Percentiles rank a stretch among this genome's conserved stretches.
Conservation (phyloP, 2,797 vertebrate species). For the Rhinophrynus dorsalis region DNA sequence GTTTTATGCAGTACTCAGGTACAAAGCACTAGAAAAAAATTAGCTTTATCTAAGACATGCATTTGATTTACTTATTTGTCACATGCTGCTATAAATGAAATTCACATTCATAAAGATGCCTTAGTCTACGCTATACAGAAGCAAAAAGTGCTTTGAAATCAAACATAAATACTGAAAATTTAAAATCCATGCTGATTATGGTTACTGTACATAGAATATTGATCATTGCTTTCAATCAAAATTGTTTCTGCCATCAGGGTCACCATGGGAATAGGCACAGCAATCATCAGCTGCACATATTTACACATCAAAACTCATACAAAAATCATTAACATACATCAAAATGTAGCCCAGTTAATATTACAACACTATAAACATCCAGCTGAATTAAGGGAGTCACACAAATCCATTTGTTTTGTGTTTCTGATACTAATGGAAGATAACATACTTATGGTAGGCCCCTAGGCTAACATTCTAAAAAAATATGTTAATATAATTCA, state of each 20-base stretch:
- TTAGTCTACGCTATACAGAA: not conserved
- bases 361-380: slow-evolving; percentile 38
- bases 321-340: slow-evolving; percentile 41
- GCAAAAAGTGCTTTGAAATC: slow-evolving; percentile 31
- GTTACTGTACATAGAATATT: slow-evolving; percentile 31
- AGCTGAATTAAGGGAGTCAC: slow-evolving; percentile 26
- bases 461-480: slow-evolving; percentile 16
- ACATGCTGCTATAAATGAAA: slow-evolving; percentile 11
- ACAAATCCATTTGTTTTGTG: slow-evolving; percentile 15
- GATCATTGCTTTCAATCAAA: slow-evolving; percentile 35
- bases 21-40: slow-evolving; percentile 9
- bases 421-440: slow-evolving; percentile 15
- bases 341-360: slow-evolving; percentile 37
- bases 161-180: slow-evolving; percentile 17
- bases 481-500: not conserved
- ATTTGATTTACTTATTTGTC: slow-evolving; percentile 35
- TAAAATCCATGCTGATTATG: slow-evolving; percentile 9
- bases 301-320: slow-evolving; percentile 36
- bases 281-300: slow-evolving; percentile 30
- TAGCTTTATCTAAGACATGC: slow-evolving; percentile 10
- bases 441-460: not conserved
- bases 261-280: slow-evolving; percentile 20
- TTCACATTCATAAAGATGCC: slow-evolving; percentile 13
- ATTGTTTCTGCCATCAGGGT: slow-evolving; percentile 26
- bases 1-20: not conserved